Percentiles rank a stretch among this genome's conserved stretches.
These are phyloP conservation scores for Caligus rogercresseyi DNA, from an alignment of 1,140 invertebrate species.

Conservation along the genomic window DNA sequence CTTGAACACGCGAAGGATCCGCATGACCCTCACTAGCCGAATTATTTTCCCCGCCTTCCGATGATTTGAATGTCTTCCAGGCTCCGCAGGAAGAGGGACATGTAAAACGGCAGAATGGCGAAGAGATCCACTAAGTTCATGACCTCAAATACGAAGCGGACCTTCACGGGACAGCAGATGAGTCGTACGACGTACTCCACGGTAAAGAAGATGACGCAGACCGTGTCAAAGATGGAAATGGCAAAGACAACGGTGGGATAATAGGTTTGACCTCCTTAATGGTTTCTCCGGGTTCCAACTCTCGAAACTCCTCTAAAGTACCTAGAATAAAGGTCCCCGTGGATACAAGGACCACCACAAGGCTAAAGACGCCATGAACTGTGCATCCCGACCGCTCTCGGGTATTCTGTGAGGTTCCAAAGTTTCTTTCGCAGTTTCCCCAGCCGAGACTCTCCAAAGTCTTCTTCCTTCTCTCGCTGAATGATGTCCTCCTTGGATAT, in stretches of 20 bases:
- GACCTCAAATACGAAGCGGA: constrained; percentile 2
- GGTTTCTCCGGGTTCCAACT: not conserved
- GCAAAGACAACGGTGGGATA: not conserved
- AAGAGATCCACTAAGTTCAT: constrained; percentile 16
- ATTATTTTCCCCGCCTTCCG: constrained; percentile 18
- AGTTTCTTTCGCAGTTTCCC: constrained; percentile 12
- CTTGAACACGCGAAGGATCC: constrained; percentile 18
- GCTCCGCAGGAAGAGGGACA: not conserved
- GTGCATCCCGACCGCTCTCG: constrained; percentile 3
- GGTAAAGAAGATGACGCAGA: constrained; percentile 6
- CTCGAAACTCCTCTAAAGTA: constrained; percentile 1
- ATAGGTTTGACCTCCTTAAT: not conserved
- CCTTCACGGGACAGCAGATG: constrained; percentile 2
- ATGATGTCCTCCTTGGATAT: not conserved
- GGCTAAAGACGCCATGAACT: not conserved
- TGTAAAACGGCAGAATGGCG: constrained; percentile 13
- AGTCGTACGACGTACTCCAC: constrained; percentile 11
- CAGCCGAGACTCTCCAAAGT: constrained; percentile 10
- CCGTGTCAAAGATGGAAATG: not conserved
- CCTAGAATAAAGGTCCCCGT: constrained; percentile 8
- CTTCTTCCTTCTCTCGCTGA: constrained; percentile 4
- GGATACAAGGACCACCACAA: constrained; percentile 6
- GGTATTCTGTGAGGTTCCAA: constrained; percentile 20
- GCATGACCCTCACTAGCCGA: constrained; percentile 15
- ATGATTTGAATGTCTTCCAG: constrained; percentile 16